These are phyloP conservation scores for Trachurus trachurus DNA, from an alignment of 2,797 vertebrate genomes.

Conservation along the genomic window DNA sequence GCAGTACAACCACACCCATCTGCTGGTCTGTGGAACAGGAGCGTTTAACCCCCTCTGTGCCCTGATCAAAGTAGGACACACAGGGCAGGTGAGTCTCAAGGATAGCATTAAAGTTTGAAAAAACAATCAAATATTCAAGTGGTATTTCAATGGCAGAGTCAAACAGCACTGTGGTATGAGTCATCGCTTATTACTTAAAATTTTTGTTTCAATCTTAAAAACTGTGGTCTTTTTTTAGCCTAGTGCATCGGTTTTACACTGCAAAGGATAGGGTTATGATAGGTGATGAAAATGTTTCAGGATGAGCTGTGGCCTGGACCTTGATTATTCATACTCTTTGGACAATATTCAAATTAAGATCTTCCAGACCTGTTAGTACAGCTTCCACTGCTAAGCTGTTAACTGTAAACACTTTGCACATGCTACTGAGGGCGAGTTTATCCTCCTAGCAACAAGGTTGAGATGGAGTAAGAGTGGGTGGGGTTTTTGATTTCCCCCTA, in stretches of 20 bases:
- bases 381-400: constrained; percentile 8
- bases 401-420: constrained; percentile 28
- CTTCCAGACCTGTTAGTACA: constrained; percentile 17
- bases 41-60: constrained; percentile 93
- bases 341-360: constrained; percentile 23
- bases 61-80: constrained; percentile 89
- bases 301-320: not conserved
- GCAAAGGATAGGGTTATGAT: too few relatives aligned
- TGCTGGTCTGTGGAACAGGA: constrained; percentile 94
- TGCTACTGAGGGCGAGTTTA: constrained; percentile 22
- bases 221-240: too few relatives aligned
- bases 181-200: not conserved
- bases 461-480: constrained; percentile 9
- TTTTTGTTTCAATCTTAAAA: not conserved
- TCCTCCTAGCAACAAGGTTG: constrained; percentile 35
- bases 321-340: constrained; percentile 18
- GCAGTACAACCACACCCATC: constrained; percentile 93
- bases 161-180: not conserved
- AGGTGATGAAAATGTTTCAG: not conserved
- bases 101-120: not conserved
- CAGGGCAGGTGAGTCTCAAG: constrained; percentile 87
- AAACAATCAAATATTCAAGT: not conserved
- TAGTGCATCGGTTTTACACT: not conserved
- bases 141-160: not conserved
- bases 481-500: not conserved